Evolutionary conservation across 1,140 invertebrate genomes (phyloP).

Genomic region (Drosophila punjabiensis): DNA sequence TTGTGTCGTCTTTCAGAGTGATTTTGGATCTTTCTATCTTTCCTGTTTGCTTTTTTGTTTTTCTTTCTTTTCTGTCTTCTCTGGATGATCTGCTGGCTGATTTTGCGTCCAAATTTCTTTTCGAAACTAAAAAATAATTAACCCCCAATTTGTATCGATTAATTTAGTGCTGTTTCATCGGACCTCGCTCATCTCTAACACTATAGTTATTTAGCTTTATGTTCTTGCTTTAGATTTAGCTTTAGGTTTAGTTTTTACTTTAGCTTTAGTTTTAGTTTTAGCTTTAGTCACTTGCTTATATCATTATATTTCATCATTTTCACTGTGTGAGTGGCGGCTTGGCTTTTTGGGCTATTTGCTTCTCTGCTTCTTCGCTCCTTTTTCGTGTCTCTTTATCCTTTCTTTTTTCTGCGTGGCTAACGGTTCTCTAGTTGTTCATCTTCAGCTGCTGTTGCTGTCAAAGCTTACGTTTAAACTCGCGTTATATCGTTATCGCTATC

Average conservation of each 20-base stretch:
- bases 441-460: conserved; percentile 28
- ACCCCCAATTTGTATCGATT: conserved; percentile 63
- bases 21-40: conserved; percentile 21
- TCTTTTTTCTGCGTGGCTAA: conserved; percentile 33
- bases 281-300: conserved; percentile 42
- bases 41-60: conserved; percentile 25
- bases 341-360: conserved; percentile 64
- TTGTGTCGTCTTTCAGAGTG: conserved; percentile 42
- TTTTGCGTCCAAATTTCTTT: conserved; percentile 72
- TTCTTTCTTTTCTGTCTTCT: conserved; percentile 33
- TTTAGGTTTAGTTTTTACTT: conserved; percentile 20
- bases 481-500: conserved; percentile 69
- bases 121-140: conserved; percentile 58
- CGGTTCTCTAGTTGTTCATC: conserved; percentile 34
- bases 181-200: conserved; percentile 16
- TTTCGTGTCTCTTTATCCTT: conserved; percentile 1
- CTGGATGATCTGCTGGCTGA: conserved; percentile 49
- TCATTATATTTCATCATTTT: conserved; percentile 23
- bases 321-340: conserved; percentile 56
- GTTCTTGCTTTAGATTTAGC: conserved; percentile 21
- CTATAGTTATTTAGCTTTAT: conserved; percentile 6
- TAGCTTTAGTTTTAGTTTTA: conserved; percentile 25
- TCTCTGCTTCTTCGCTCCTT: conserved; percentile 43
- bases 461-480: conserved; percentile 59
- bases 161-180: conserved; percentile 30